phyloP scores from a whole-genome alignment of 2,888 invertebrate species.

The Ctenicera cuprea region DNA sequence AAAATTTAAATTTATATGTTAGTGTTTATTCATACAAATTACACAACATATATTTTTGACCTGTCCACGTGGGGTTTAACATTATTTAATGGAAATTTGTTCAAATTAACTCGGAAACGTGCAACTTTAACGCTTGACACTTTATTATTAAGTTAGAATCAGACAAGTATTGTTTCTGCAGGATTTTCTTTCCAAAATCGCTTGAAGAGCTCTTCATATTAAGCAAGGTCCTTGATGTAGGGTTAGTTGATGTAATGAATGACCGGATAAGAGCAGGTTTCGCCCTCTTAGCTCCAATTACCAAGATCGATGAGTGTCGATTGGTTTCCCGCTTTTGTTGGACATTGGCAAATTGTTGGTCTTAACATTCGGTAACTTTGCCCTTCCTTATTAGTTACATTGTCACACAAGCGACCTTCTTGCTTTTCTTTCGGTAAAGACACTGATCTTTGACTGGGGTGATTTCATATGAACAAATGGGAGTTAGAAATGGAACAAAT shows the following conservation, averaged over 20 bases:
- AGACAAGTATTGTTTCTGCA: too few relatives aligned
- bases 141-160: too few relatives aligned
- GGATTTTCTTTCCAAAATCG: not conserved
- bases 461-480: too few relatives aligned
- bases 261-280: constrained; percentile 43
- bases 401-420: constrained; percentile 3
- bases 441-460: not conserved
- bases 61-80: too few relatives aligned
- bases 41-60: too few relatives aligned
- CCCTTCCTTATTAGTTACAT: constrained; percentile 15
- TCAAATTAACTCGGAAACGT: too few relatives aligned
- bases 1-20: too few relatives aligned
- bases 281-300: constrained; percentile 46
- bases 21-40: too few relatives aligned
- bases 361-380: constrained; percentile 18
- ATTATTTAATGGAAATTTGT: too few relatives aligned
- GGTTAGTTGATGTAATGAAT: constrained; percentile 35
- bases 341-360: constrained; percentile 42
- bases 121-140: too few relatives aligned
- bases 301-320: constrained; percentile 44
- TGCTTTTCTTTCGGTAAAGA: not conserved
- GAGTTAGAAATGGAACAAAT: too few relatives aligned
- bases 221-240: constrained; percentile 4
- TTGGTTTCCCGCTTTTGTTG: constrained; percentile 42
- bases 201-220: not conserved